Evolutionary conservation across 2,113 vertebrate species (phyloP), one percentile per base, ranked within the genome.

Genomic region (Oryzias celebensis): DNA sequence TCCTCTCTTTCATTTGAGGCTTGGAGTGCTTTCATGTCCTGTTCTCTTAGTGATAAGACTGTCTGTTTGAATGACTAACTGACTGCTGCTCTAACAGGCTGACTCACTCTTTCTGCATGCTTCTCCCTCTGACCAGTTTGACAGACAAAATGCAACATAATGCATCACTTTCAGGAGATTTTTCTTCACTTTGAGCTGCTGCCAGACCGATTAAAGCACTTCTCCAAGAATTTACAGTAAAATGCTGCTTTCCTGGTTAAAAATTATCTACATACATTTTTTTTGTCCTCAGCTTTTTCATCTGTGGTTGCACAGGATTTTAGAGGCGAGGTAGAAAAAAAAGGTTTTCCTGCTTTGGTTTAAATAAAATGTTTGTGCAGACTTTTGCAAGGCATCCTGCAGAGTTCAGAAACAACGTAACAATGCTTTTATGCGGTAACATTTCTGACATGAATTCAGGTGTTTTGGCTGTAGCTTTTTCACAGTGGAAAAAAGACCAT

Each of bases 11-110:
- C 67, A 87, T 88, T 89, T 72, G 65, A 53, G 52, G 68, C 85
- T 86, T 58, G 12, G 59, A 88, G 88, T 78, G 78, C 81, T 83
- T 88, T 83, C 70, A 77, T 83, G 86, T 79, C 77, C 77, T 86
- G 68, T 69, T 73, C 75, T 82, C 81, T 75, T 55, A 63, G 59
- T 80, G 85, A 88, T 88, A 88, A 86, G 85, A 68, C 72, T 49
- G 71, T 50, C 67, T 73, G 63, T 61, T 44, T 78, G 58, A 42
- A 48, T 77, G 61, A 62, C 72, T 82, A 41, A 63, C 78, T 80
- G 74, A 49, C 75, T 80, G 74, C 44, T 15, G 45, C 65, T 57
- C 58, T 31, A 66, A 62, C 64, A 77, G 62, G 28, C 75, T 75
- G 68, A 59, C 58, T 81, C 65, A 61, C 62, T 49, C 53, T 13